Percentiles rank a stretch among this genome's conserved stretches.
Evolutionary conservation across 2,888 invertebrate genomes (phyloP).

Genomic region (Rotaria macrura): DNA sequence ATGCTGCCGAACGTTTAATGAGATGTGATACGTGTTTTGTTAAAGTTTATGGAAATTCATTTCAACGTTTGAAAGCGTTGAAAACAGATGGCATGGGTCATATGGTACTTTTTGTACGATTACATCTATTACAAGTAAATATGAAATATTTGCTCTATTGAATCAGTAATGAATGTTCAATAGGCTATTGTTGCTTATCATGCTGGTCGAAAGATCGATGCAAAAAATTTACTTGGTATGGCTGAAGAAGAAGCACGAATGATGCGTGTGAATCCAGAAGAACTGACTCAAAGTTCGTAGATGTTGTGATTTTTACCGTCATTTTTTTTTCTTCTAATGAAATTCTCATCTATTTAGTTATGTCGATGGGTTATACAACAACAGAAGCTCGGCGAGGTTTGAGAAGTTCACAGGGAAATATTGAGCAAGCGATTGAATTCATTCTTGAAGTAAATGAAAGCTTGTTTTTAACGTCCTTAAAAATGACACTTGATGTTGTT

Average conservation of each 20-base stretch:
- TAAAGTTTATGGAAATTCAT: conserved; percentile 60
- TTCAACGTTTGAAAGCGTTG: conserved; percentile 53
- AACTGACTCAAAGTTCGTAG: conserved; percentile 47
- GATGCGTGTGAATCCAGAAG: conserved; percentile 58
- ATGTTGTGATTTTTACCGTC: background rate
- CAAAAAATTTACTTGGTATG: conserved; percentile 55
- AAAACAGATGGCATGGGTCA: conserved; percentile 56
- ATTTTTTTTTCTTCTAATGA: background rate
- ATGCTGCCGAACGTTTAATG: conserved; percentile 56
- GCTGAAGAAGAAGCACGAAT: conserved; percentile 60
- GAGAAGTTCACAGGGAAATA: conserved; percentile 56
- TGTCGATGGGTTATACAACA: conserved; percentile 60
- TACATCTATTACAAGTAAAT: conserved; percentile 55
- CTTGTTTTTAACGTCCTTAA: too few species aligned
- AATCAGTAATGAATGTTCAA: conserved; percentile 44
- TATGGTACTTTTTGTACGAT: conserved; percentile 63
- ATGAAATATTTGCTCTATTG: background rate
- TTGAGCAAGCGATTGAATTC: conserved; percentile 59
- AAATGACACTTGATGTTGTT: background rate
- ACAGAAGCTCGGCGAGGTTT: conserved; percentile 64
- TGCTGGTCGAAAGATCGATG: conserved; percentile 61
- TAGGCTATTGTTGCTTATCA: conserved; percentile 71
- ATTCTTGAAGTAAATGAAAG: conserved; percentile 53
- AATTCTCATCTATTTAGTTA: conserved; percentile 43
- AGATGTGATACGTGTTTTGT: conserved; percentile 61